These are phyloP conservation scores for Ophiothrix spiculata DNA, from an alignment of 35 echinoderm and acorn worm species.

Conservation along the genomic window DNA sequence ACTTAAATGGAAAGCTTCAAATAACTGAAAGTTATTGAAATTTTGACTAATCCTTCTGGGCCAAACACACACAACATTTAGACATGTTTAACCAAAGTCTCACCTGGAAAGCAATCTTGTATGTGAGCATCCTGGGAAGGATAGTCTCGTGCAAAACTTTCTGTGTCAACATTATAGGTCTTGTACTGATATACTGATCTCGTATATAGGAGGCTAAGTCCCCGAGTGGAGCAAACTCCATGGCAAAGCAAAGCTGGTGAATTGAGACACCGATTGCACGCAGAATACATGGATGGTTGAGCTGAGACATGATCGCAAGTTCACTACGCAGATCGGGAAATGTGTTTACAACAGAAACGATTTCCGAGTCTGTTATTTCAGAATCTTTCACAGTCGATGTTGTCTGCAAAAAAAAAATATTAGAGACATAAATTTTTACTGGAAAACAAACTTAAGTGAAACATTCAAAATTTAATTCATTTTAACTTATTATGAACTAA, in stretches of 20 bases:
- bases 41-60: too few relatives aligned
- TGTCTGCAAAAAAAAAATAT: not conserved
- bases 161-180: not conserved
- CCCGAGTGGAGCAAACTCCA: conserved; percentile 69
- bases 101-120: conserved; percentile 65
- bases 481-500: too few relatives aligned
- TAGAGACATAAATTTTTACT: too few relatives aligned
- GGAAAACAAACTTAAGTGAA: too few relatives aligned
- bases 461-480: too few relatives aligned
- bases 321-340: conserved; percentile 58
- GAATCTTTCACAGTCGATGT: not conserved
- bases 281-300: conserved; percentile 64
- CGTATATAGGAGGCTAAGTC: conserved; percentile 41
- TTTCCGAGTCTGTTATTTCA: not conserved
- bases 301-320: conserved; percentile 56
- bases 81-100: not conserved
- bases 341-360: conserved; percentile 21
- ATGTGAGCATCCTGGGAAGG: conserved; percentile 41
- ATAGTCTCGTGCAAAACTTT: conserved; percentile 19
- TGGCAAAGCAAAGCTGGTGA: conserved; percentile 65
- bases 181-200: conserved; percentile 4
- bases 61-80: not conserved
- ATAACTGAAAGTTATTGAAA: too few relatives aligned
- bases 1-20: too few relatives aligned
- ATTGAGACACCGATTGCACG: conserved; percentile 53